A percentile compares a stretch with the other conserved stretches of the same genome.
These are phyloP conservation scores for Drosophila conformis DNA, from an alignment of 2,888 invertebrate genomes.

Conservation along the genomic window DNA sequence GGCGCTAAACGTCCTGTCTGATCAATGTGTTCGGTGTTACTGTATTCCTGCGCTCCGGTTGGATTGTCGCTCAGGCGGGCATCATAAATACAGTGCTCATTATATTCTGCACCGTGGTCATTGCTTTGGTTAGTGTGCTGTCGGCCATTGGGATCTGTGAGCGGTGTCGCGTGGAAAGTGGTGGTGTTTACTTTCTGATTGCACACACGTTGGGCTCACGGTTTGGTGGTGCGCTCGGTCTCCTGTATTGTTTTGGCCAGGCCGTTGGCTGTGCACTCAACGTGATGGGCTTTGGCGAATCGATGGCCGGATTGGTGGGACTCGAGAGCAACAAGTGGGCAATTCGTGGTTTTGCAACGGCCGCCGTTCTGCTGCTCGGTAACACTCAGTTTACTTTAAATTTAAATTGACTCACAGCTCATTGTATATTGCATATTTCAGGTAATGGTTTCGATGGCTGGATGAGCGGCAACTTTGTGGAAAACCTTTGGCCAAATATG, in stretches of 20 bases:
- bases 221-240: conserved; percentile 96
- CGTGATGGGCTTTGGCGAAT: conserved; percentile 97
- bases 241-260: conserved; percentile 98
- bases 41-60: conserved; percentile 97
- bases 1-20: conserved; percentile 88
- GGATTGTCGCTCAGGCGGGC: conserved; percentile 98
- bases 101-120: conserved; percentile 93
- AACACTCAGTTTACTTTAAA: not conserved
- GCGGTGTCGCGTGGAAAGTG: conserved; percentile 96
- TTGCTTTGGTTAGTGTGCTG: conserved; percentile 95
- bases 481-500: conserved; percentile 93
- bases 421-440: conserved; percentile 79
- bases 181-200: conserved; percentile 98
- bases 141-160: conserved; percentile 99
- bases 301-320: conserved; percentile 94
- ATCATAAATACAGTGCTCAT: conserved; percentile 92
- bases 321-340: conserved; percentile 91
- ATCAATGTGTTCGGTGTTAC: conserved; percentile 99
- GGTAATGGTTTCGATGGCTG: conserved; percentile 95
- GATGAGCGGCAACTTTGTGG: conserved; percentile 90
- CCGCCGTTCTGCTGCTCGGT: conserved; percentile 92
- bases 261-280: conserved; percentile 91
- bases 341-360: conserved; percentile 94
- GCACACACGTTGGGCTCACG: conserved; percentile 97
- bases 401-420: not conserved